A percentile compares a stretch with the other conserved stretches of the same genome.
These are phyloP conservation scores for Zaprionus davidi DNA, from an alignment of 1,140 invertebrate species.

Conservation along the genomic window DNA sequence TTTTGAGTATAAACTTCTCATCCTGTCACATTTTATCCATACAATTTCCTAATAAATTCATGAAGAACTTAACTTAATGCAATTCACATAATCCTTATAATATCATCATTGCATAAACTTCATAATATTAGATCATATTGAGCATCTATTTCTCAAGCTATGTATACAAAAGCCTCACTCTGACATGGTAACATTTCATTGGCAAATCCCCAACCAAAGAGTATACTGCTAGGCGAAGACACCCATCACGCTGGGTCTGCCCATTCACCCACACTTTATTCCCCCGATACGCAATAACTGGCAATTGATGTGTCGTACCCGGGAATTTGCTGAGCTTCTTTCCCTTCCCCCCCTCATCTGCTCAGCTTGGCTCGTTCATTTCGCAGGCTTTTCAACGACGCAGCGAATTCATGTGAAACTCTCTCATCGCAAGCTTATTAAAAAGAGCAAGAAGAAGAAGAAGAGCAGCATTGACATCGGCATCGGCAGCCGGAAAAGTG, in stretches of 20 bases:
- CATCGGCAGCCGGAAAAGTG: conserved; percentile 19
- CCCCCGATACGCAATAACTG: conserved; percentile 15
- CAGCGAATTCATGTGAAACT: conserved; percentile 44
- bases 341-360: neutral
- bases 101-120: no score
- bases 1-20: no score
- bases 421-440: conserved; percentile 58
- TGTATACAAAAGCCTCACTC: neutral
- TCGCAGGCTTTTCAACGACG: conserved; percentile 38
- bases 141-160: neutral
- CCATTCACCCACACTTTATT: neutral
- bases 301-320: conserved; percentile 24
- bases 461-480: neutral
- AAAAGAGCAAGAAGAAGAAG: conserved; percentile 25
- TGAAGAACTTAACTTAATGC: no score
- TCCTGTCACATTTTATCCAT: no score
- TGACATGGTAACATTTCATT: neutral
- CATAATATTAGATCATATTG: neutral
- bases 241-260: neutral
- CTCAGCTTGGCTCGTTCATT: conserved; percentile 1
- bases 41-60: no score
- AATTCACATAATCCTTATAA: no score
- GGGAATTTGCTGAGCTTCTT: conserved; percentile 27
- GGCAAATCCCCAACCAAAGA: neutral
- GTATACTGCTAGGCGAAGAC: neutral